phyloP scores from a whole-genome alignment of 2,888 invertebrate species.

The Thysanoteuthis rhombus region DNA sequence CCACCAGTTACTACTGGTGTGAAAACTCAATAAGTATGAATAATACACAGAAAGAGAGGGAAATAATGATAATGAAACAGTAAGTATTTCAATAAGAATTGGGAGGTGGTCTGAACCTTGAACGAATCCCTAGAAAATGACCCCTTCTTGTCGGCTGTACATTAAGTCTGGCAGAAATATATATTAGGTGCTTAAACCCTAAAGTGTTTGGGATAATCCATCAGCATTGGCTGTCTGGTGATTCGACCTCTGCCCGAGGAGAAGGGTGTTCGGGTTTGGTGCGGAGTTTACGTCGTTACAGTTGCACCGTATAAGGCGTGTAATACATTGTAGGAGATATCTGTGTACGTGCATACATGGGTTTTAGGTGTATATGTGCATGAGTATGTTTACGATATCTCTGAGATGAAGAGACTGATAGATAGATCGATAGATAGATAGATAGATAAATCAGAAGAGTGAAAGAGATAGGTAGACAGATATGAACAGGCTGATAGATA shows the following conservation, averaged over 20 bases:
- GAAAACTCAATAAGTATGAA: too few species aligned
- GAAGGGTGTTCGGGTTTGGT: background rate
- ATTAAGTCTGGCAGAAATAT: background rate
- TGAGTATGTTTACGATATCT: too few species aligned
- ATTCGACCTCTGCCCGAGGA: background rate
- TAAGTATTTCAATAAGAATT: too few species aligned
- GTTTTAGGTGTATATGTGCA: too few species aligned
- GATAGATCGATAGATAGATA: too few species aligned
- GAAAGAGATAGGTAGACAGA: too few species aligned
- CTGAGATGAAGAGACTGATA: too few species aligned
- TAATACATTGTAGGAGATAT: background rate
- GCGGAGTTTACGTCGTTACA: background rate
- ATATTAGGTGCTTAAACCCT: conserved; percentile 12
- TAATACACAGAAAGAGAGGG: too few species aligned
- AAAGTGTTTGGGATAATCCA: background rate
- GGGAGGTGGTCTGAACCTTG: background rate
- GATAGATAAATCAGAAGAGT: too few species aligned
- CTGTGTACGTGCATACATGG: background rate
- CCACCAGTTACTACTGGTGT: too few species aligned
- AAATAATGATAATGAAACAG: too few species aligned
- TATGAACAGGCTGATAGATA: too few species aligned
- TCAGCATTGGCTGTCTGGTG: background rate
- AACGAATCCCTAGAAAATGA: background rate
- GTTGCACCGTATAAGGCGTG: background rate
- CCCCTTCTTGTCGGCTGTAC: background rate